These are phyloP conservation scores for Rhopilema esculentum DNA, from an alignment of 30 jellyfish, hydroid and myxozoan species.

Conservation along the genomic window DNA sequence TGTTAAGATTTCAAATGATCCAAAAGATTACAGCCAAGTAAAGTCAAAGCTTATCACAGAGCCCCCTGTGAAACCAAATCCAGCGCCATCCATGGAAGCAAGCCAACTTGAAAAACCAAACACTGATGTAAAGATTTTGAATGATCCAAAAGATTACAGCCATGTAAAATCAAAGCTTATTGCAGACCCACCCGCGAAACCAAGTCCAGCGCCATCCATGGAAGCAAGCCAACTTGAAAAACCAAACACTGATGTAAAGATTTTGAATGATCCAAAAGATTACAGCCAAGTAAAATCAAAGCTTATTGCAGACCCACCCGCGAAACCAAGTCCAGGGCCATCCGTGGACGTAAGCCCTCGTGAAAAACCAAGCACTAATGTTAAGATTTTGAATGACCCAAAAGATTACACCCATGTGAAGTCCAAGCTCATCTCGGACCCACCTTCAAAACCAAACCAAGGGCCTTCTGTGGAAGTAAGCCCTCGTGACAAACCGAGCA, in stretches of 20 bases:
- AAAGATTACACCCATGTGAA: constrained; percentile 66
- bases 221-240: constrained; percentile 1
- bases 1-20: constrained; percentile 46
- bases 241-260: constrained; percentile 40
- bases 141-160: constrained; percentile 55
- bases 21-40: constrained; percentile 51
- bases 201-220: neutral
- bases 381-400: constrained; percentile 66
- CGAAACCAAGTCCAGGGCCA: constrained; percentile 21
- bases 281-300: constrained; percentile 67
- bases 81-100: neutral
- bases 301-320: constrained; percentile 45
- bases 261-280: constrained; percentile 70
- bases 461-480: constrained; percentile 3
- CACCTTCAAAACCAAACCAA: constrained; percentile 23
- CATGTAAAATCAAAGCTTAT: constrained; percentile 44
- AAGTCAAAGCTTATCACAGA: constrained; percentile 40
- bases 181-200: constrained; percentile 40
- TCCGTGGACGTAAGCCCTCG: constrained; percentile 3
- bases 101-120: constrained; percentile 7
- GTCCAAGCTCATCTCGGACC: constrained; percentile 51
- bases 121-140: constrained; percentile 40
- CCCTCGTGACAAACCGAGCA: constrained; percentile 28
- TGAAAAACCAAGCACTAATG: constrained; percentile 13
- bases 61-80: constrained; percentile 21